Base-by-base conservation (phyloP, 2,888 invertebrate genomes). In the Hedya salicella region DNA sequence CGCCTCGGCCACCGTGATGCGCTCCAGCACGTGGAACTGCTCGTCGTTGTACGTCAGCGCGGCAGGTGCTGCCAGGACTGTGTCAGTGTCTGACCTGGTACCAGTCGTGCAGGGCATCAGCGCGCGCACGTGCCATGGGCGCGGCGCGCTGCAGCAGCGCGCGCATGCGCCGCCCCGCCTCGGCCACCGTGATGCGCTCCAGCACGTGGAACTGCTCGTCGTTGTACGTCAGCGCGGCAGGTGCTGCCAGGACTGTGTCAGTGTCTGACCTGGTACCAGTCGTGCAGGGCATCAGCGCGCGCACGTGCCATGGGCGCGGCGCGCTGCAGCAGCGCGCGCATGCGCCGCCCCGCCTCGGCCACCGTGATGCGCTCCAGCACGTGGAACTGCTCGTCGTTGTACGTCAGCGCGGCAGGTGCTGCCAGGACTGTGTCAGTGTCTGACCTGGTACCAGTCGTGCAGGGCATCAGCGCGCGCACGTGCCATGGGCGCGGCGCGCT, bases 81-180 rank as follows among this genome's bases (percentile, higher is more conserved):
- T n/a, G n/a, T n/a, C n/a, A n/a, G n/a, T n/a, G n/a, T 6, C 25
- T 25, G 83, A 98, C 98, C 90, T 98, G 98, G 49, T 32, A 77
- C 89, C 98, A 98, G 85, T 98, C 98, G 84, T 98, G 98, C 30
- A 96, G 88, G 97, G 97, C 0, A 97, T 97, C 11, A 98, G 93
- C 72, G 95, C 95, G 74, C 72, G 96, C 97, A 94, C 21, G 97
- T 85, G 48, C 89, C 89, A 94, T 90, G 62, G 95, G 90, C 72
- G 76, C 73, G 44, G 70, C 75, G 61, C 21, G 74, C 76, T 93
- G 53, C 48, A 54, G 16, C 60, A 97, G 87, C 11, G 93, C 89
- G 77, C 96, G 95, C 68, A 96, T 91, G 75, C 92, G 94, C 70
- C 94, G 89, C 75, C 93, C 93, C 76, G 93, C 88, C 65, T 95